Evolutionary conservation across 2,888 invertebrate genomes (phyloP), one percentile per base, ranked within the genome.

Genomic region (Laothoe populi): DNA sequence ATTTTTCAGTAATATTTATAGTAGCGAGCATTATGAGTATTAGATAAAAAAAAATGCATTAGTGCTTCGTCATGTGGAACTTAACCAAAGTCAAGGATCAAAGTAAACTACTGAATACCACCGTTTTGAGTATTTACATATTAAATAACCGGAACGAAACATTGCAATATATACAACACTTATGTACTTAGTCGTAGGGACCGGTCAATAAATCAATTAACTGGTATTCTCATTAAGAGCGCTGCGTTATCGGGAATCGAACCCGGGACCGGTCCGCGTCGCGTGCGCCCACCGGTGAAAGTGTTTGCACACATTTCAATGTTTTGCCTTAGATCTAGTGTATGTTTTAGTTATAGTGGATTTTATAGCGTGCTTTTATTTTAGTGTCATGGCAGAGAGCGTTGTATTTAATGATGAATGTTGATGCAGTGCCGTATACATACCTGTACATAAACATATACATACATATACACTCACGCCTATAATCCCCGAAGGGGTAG

Each of bases 231-330:
- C 89, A 90, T 90, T 90, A 89, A 84, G 79, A 77, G 79, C 73
- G 77, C 81, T 82, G 53, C 53, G 86, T 86, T 90, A 90, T 90
- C 90, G 81, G 86, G 89, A 84, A 86, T 87, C 86, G 87, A 90
- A 90, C 90, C 77, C 69, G 69, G 78, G 83, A 84, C 88, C 86
- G 84, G 87, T 83, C 81, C 78, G 69, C 67, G 74, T 79, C 82
- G 86, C 84, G 86, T 84, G 86, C 84, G 82, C 82, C 78, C 83
- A 86, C 84, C 66, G 79, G 88, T 77, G 90, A 90, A 90, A 90
- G 90, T 89, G 86, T 84, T 77, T 75, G 82, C 75, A 81, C 79
- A 79, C 78, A 75, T 73, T 81, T 42, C 63, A 68, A 69, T 53
- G 35, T 53, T 44, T 53, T 53, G 35, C 31, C 19, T 31, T 11